Conservation (phyloP, 2,888 invertebrate genomes). For the Icerya purchasi region DNA sequence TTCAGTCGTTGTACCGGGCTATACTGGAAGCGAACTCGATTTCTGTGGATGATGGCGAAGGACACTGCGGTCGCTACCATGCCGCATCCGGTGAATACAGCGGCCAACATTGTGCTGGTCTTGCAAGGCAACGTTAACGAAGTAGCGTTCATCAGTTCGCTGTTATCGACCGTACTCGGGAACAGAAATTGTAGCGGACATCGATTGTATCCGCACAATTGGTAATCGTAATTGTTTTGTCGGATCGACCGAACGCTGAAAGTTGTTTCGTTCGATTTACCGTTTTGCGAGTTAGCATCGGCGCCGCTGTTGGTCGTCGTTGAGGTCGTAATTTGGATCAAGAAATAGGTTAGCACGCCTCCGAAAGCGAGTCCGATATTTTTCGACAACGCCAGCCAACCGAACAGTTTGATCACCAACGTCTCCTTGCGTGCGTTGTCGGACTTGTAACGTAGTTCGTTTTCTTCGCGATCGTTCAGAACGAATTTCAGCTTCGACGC, state of each 20-base stretch:
- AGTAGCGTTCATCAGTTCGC: neutral
- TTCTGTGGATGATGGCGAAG: slow-evolving; percentile 30
- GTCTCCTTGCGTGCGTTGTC: slow-evolving; percentile 17
- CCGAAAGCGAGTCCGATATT: slow-evolving; percentile 9
- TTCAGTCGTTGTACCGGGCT: slow-evolving; percentile 21
- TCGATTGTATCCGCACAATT: slow-evolving; percentile 36
- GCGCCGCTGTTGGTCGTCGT: neutral
- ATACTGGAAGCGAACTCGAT: slow-evolving; percentile 34
- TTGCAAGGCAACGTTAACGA: slow-evolving; percentile 17
- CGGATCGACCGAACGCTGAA: neutral
- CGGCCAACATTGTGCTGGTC: slow-evolving; percentile 25
- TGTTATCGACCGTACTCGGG: slow-evolving; percentile 14
- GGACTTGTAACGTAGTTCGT: slow-evolving; percentile 21
- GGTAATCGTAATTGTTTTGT: slow-evolving; percentile 23
- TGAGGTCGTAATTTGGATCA: slow-evolving; percentile 7
- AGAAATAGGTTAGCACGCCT: slow-evolving; percentile 12
- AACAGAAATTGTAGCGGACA: slow-evolving; percentile 29
- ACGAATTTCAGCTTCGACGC: slow-evolving; percentile 27
- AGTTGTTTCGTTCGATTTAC: neutral
- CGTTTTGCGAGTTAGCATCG: neutral
- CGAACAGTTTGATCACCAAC: slow-evolving; percentile 14
- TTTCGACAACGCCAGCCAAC: slow-evolving; percentile 13
- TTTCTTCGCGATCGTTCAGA: slow-evolving; percentile 28
- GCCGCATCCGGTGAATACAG: slow-evolving; percentile 28
- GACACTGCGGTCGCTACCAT: slow-evolving; percentile 28